phyloP scores from a whole-genome alignment of 2,797 vertebrate genomes.

The Tamandua tetradactyla region DNA sequence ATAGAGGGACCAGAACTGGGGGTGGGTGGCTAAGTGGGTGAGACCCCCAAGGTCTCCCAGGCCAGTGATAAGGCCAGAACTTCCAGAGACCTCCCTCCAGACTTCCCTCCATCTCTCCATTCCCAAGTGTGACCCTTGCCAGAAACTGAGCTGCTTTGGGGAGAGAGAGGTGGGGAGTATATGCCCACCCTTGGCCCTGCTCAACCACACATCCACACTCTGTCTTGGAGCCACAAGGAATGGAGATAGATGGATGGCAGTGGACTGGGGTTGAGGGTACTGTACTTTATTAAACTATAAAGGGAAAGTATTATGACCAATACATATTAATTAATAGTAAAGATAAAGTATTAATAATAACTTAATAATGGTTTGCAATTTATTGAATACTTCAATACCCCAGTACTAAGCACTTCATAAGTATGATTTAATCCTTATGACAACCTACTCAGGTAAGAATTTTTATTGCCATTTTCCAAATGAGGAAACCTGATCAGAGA shows the following conservation, averaged over 20 bases:
- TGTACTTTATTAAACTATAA: neutral
- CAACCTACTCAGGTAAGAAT: conserved; percentile 33
- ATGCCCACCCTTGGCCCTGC: neutral
- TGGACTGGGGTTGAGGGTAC: neutral
- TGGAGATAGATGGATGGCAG: neutral
- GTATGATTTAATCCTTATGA: conserved; percentile 67
- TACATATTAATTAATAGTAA: conserved; percentile 11
- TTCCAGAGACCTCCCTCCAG: neutral
- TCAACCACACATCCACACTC: neutral
- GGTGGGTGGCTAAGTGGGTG: neutral
- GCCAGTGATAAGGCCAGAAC: neutral
- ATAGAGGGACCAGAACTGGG: neutral
- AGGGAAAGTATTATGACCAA: neutral
- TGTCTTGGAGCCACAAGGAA: neutral
- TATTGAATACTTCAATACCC: conserved; percentile 37
- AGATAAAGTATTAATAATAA: conserved; percentile 62
- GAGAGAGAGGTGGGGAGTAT: neutral
- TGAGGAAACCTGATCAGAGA: conserved; percentile 43
- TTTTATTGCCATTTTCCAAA: conserved; percentile 46
- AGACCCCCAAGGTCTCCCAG: neutral
- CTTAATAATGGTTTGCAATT: conserved; percentile 56
- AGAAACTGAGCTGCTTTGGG: neutral
- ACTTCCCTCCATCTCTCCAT: too few relatives aligned
- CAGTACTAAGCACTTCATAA: conserved; percentile 34
- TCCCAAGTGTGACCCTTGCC: neutral